Evolutionary conservation across 2,888 invertebrate species (phyloP), one percentile per base, ranked within the genome.

Genomic region (Latrodectus hesperus): DNA sequence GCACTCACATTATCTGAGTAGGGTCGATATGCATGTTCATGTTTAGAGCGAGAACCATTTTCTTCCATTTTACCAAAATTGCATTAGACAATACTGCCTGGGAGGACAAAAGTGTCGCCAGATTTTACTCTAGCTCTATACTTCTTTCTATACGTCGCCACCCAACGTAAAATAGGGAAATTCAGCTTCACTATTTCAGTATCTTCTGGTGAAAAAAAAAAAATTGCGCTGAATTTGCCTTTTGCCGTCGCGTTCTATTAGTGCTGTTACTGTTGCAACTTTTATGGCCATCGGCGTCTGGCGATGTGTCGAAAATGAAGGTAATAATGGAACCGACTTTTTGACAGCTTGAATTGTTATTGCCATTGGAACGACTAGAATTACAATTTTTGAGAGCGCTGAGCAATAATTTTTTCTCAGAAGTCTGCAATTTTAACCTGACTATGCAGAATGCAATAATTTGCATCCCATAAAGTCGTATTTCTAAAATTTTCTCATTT

Each of bases 341-440:
- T 76, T 83, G 83, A 76, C 83, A 71, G 83, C 52, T 70, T 16
- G 76, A 76, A 76, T 71, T 83, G 83, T 83, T 83, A 76, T 76
- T 65, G 55, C 71, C n/a, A 26, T 22, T 53, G 8, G 55, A 52
- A 55, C 51, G 17, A 49, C 52, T 16, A 55, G 22, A 65, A n/a
- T 51, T 52, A 49, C 49, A 38, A 26, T 55, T n/a, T 55, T 53
- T 22, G 52, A 14, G 68, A 22, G 12, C 51, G 26, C 60, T 60
- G 38, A 38, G 60, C 60, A 12, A 12, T 60, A 60, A 60, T 60
- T 60, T n/a, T n/a, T 60, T 55, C 60, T 60, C 12, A 16, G 60
- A 60, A 16, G 14, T 11, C 60, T 60, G 60, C n/a, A 60, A 60
- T 60, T 60, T 60, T n/a, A 16, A 2, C 60, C 5, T 38, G n/a